phyloP scores from a whole-genome alignment of 2,113 vertebrate species.

The Oplegnathus fasciatus region DNA sequence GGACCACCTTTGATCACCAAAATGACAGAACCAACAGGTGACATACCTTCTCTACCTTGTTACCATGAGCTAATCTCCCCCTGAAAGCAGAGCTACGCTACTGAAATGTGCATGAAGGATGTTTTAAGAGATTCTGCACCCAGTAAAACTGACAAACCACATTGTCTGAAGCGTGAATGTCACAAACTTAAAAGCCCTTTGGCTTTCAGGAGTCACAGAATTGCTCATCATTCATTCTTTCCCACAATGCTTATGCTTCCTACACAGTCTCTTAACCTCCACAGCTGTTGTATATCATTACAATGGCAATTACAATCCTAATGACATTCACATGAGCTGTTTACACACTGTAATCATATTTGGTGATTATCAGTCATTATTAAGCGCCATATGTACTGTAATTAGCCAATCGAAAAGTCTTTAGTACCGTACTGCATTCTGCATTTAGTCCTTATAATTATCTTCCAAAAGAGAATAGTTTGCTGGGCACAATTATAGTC shows the following conservation, averaged over 20 bases:
- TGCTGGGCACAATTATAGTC: constrained; percentile 30
- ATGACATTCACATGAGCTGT: constrained; percentile 22
- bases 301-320: neutral
- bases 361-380: constrained; percentile 36
- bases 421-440: constrained; percentile 13
- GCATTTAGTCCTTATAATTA: constrained; percentile 18
- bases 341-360: constrained; percentile 18
- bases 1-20: neutral
- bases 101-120: constrained; percentile 18
- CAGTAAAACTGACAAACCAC: neutral
- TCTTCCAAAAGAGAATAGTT: constrained; percentile 17
- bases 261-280: neutral
- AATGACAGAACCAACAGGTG: neutral
- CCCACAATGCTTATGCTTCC: neutral
- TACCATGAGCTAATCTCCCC: neutral
- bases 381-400: constrained; percentile 1
- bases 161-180: neutral
- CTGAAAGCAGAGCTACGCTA: neutral
- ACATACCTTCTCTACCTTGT: neutral
- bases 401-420: constrained; percentile 21
- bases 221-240: neutral
- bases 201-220: neutral
- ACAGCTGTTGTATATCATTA: constrained; percentile 18
- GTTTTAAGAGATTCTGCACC: neutral
- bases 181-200: neutral